These are phyloP conservation scores for Camponotus floridanus DNA, from an alignment of 1,140 invertebrate genomes.

Conservation along the genomic window DNA sequence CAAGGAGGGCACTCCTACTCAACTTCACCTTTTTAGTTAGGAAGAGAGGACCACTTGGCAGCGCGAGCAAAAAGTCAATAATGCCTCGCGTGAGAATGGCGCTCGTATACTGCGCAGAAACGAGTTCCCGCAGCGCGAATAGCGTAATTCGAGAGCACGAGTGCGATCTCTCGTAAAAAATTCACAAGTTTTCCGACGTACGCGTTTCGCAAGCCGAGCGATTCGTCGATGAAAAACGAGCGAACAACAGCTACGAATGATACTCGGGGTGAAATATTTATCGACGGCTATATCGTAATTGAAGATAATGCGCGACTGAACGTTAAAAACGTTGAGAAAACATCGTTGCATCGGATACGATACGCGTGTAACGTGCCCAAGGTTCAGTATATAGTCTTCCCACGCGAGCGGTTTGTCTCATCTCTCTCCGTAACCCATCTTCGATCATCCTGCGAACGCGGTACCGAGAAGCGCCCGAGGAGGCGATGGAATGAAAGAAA, in stretches of 20 bases:
- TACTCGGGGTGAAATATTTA: neutral
- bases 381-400: slow-evolving; percentile 67
- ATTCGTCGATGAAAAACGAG: neutral
- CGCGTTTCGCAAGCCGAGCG: too few relatives aligned
- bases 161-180: neutral
- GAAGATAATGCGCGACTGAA: neutral
- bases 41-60: slow-evolving; percentile 43
- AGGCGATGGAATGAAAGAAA: slow-evolving; percentile 29
- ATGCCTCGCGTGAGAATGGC: slow-evolving; percentile 55
- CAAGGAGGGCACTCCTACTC: slow-evolving; percentile 44
- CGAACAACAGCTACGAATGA: too few relatives aligned
- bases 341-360: neutral
- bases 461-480: slow-evolving; percentile 66
- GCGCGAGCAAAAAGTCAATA: slow-evolving; percentile 55
- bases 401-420: slow-evolving; percentile 58
- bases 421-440: slow-evolving; percentile 52
- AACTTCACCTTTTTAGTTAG: slow-evolving; percentile 56
- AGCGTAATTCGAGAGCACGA: neutral
- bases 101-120: slow-evolving; percentile 45
- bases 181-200: neutral
- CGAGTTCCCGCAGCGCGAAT: slow-evolving; percentile 28
- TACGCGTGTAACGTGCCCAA: neutral
- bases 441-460: slow-evolving; percentile 69
- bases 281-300: neutral
- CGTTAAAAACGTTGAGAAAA: neutral